Percentiles rank a stretch among this genome's conserved stretches.
Evolutionary conservation across 2,113 vertebrate genomes (phyloP).

Genomic region (Trogon melanurus): DNA sequence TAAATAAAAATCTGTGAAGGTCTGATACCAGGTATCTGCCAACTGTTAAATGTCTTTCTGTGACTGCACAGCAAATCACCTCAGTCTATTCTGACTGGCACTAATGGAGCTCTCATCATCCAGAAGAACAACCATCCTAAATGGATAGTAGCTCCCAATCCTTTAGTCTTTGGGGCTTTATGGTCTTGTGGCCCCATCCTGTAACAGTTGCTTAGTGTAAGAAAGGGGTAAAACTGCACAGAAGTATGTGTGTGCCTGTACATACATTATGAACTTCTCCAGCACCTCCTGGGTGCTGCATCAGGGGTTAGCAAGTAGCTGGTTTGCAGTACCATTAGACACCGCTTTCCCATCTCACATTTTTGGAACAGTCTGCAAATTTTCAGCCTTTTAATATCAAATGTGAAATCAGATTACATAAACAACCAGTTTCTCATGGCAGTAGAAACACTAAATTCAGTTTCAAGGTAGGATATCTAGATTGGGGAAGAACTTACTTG

Average conservation of each 20-base stretch:
- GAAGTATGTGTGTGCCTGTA: neutral
- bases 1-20: neutral
- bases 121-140: neutral
- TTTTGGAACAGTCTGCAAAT: neutral
- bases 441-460: neutral
- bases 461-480: neutral
- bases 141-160: neutral
- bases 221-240: neutral
- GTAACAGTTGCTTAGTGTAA: neutral
- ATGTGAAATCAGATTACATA: neutral
- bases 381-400: neutral
- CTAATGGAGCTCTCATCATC: neutral
- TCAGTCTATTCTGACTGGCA: neutral
- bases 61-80: neutral
- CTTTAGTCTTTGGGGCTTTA: neutral
- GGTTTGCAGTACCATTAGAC: neutral
- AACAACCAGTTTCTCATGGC: neutral
- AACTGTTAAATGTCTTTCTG: neutral
- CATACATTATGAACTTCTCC: neutral
- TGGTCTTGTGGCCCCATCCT: neutral
- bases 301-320: neutral
- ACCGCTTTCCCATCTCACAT: neutral
- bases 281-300: neutral
- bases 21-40: neutral
- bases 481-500: neutral